Base-by-base conservation (phyloP, 2,113 vertebrate genomes). In the Ellobius talpinus region DNA sequence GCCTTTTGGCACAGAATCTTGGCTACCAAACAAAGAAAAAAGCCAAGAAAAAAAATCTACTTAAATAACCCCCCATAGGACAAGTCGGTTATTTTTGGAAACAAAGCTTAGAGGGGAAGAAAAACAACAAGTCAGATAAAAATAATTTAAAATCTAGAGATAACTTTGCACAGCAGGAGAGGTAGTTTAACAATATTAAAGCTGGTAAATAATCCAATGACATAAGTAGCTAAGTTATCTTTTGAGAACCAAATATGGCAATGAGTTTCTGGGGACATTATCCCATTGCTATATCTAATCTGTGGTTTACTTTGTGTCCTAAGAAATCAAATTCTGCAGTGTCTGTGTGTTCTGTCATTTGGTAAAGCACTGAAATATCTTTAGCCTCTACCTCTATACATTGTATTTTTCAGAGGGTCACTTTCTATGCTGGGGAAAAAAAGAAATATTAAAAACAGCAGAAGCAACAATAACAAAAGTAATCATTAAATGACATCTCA, bases 371-470 rank as follows among this genome's bases (percentile, higher is more conserved):
- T 78, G 70, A 89, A 72, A 63, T 63, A 42, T n/a, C 16, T 17
- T 7, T 26, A 33, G 23, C 0, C 0, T 26, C 24, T 63, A 33
- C 13, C 26, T 1, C 23, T 24, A 26, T 33, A 13, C 31, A 0
- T 16, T 68, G 42, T 29, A 55, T 47, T 89, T 94, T 92, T 66
- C 8, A 78, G 4, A 82, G 5, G 17, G 21, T 55, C 8, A 79
- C 4, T 78, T 89, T n/a, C 26, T 42, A 17, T 29, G 9, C 7
- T 63, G 13, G 9, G 14, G 78, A 90, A 95, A 82, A 82, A 58
- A 26, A 82, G 95, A 93, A 61, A 42, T 61, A 52, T 16, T 24
- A 63, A 72, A 36, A 11, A 13, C 3, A 66, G 5, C 33, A 47
- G 42, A 84, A 17, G 55, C 2, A 61, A 8, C 17, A 87, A 23